Conservation (phyloP, 2,113 vertebrate species). For the Tachuris rubrigastra region DNA sequence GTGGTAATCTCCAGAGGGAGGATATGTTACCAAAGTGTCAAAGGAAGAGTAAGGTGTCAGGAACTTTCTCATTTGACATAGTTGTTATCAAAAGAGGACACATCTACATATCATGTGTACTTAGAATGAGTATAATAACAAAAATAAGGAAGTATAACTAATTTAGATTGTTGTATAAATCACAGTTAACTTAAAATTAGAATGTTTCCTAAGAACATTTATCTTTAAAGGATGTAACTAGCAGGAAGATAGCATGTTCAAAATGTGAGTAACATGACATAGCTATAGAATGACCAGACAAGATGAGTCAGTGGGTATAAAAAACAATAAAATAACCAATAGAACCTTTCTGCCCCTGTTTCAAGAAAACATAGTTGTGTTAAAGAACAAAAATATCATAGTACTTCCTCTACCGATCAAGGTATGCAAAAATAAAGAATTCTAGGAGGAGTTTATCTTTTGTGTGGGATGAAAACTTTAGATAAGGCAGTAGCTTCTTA, state of each 20-base stretch:
- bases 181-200: neutral
- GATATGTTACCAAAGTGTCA: neutral
- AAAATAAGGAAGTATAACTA: neutral
- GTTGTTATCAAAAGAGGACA: neutral
- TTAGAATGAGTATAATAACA: neutral
- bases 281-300: neutral
- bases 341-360: neutral
- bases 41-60: neutral
- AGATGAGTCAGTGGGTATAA: neutral
- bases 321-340: neutral
- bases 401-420: neutral
- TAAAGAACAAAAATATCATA: neutral
- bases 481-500: neutral
- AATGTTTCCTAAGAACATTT: neutral
- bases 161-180: neutral
- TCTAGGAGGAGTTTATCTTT: neutral
- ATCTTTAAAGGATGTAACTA: neutral
- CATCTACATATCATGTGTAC: neutral
- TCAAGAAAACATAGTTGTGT: neutral
- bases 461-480: neutral
- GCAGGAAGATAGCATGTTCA: neutral
- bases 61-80: neutral
- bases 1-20: neutral
- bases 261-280: neutral
- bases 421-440: neutral